Evolutionary conservation across 2,113 vertebrate genomes (phyloP), one percentile per base, ranked within the genome.

Genomic region (Colossoma macropomum): DNA sequence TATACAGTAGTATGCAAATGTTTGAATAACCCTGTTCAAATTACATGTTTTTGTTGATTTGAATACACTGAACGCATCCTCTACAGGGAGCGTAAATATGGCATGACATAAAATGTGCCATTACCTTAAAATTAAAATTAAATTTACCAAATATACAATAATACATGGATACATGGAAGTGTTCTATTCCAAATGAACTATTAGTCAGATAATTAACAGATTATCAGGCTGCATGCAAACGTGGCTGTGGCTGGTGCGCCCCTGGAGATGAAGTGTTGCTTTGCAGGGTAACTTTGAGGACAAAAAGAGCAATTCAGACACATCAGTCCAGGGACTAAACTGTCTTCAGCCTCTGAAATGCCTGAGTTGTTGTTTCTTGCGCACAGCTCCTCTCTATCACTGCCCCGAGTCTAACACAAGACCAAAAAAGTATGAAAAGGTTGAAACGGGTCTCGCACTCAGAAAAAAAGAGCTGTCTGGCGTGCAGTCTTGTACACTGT

Each of bases 401-500:
- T 28, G 41, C 28, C 28, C 25, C 63, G 27, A 15, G 59, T 68
- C 50, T 27, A 73, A 73, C 32, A 19, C 25, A 56, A 56, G 6
- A 50, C 66, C 41, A 11, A 69, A 50, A 32, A 27, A 41, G 73
- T 21, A 41, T 63, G 11, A 77, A 68, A 77, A 73, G 70, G 48
- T 52, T 48, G 32, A 84, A 80, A 77, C 73, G 48, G 28, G 19
- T 79, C 54, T 75, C 7, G 41, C 75, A 59, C 21, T 10, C 25
- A 54, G 60, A 23, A 45, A 75, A 60, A 78, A 79, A 80, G 34
- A 74, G 50, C 69, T 7, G 17, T 78, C 70, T 23, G 25, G 9
- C 45, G n/a, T 16, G 41, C 28, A 23, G 70, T 50, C 56, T 76
- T 78, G 48, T 81, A 45, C n/a, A 48, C 59, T 84, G 56, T 71